Evolutionary conservation across 92 coral and sea anemone species (phyloP), one percentile per base, ranked within the genome.

Genomic region (Palythoa caribaeorum): DNA sequence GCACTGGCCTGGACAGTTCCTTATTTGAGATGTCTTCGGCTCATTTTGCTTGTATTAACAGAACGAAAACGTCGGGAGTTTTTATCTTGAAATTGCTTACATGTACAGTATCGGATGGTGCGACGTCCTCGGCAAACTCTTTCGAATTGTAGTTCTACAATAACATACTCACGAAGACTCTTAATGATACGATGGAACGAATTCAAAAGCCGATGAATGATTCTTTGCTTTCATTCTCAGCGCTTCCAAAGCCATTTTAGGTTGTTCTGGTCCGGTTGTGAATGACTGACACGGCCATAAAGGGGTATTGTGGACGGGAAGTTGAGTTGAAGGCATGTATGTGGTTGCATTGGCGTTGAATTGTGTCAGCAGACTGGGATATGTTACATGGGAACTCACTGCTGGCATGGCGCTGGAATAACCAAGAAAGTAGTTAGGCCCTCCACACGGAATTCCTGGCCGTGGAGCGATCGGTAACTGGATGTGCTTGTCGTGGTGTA

Each of bases 381-480:
- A 95, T 0, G 93, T 63, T 77, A 88, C 92, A 55, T 93, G 96
- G 9, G 95, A 94, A n/a, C 97, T 95, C 51, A 93, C 94, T 12
- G 94, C 92, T 5, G 98, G 97, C 90, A 96, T 91, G 9, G 92
- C 98, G 15, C 95, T 90, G 28, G 98, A 94, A 4, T 95, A 91
- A 50, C 99, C 95, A 1, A 97, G 95, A 85, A 97, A 97, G 80
- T 97, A 97, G 93, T 94, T 93, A 15, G 96, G 97, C 21, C 94
- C 91, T 66, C 95, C 97, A 71, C 98, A 97, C 39, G 97, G 95
- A 37, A 97, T 90, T 9, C 98, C 96, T 20, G 99, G 99, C 83
- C 99, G 88, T 3, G 99, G 99, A 19, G 99, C 99, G 38, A 97
- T 97, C 4, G 99, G 98, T 78, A 97, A 94, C 87, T 97, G 99